Percentiles rank a stretch among this genome's conserved stretches.
Conservation (phyloP, 2,113 vertebrate species). For the Paratilapia polleni region DNA sequence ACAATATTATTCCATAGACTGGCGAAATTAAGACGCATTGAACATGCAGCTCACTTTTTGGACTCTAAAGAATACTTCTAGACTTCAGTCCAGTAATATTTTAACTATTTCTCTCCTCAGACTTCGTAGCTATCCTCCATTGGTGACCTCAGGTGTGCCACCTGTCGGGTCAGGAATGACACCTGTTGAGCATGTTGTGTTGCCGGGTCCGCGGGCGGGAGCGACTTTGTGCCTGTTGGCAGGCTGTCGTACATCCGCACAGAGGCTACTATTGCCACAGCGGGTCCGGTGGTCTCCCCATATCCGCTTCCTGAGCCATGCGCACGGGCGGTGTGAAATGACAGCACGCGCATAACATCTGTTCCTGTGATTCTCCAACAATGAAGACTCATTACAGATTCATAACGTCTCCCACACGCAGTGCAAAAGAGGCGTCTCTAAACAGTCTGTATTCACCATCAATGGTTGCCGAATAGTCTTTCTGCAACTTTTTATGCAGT, state of each 20-base stretch:
- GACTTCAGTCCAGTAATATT: not conserved
- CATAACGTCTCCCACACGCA: slow-evolving; percentile 76
- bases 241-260: slow-evolving; percentile 34
- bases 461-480: not conserved
- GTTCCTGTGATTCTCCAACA: slow-evolving; percentile 77
- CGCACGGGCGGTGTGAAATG: slow-evolving; percentile 72
- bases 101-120: not conserved
- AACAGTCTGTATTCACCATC: slow-evolving; percentile 1
- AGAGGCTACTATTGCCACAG: not conserved
- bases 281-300: slow-evolving; percentile 21
- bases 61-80: not conserved
- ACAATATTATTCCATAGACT: not conserved
- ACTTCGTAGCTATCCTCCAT: not conserved
- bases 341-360: slow-evolving; percentile 82
- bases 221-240: slow-evolving; percentile 15
- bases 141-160: slow-evolving; percentile 66
- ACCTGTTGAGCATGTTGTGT: slow-evolving; percentile 66
- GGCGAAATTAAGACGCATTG: not conserved
- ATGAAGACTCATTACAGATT: slow-evolving; percentile 84
- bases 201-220: not conserved
- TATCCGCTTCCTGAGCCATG: not conserved
- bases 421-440: slow-evolving; percentile 19
- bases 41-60: not conserved
- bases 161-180: slow-evolving; percentile 73
- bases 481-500: not conserved